Conservation (phyloP, 2,797 vertebrate genomes). For the Mormyrops attenuatus region DNA sequence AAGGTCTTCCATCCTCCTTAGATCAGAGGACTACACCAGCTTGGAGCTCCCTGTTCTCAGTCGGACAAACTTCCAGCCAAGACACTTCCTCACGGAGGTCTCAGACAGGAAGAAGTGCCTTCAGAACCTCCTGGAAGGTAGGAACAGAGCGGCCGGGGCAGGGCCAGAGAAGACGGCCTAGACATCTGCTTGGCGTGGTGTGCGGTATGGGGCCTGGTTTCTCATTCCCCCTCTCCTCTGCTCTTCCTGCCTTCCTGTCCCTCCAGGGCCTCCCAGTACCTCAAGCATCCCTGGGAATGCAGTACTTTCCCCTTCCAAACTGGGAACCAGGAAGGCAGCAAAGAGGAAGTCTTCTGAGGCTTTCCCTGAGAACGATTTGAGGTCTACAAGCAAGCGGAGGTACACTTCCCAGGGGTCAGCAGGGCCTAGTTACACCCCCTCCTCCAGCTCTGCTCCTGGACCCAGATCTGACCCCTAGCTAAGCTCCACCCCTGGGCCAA, state of each 20-base stretch:
- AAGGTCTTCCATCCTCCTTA: conserved; percentile 33
- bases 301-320: neutral
- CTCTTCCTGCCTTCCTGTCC: neutral
- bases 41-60: neutral
- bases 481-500: neutral
- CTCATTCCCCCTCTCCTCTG: neutral
- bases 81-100: neutral
- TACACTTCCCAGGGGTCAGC: neutral
- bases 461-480: neutral
- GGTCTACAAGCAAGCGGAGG: neutral
- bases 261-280: neutral
- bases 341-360: neutral
- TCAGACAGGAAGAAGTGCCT: neutral
- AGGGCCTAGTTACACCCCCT: neutral
- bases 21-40: neutral
- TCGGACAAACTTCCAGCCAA: neutral
- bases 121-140: neutral
- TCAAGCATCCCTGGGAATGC: neutral
- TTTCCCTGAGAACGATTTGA: neutral
- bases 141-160: neutral
- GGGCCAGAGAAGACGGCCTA: neutral
- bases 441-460: neutral
- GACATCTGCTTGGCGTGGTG: neutral
- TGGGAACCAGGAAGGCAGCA: neutral
- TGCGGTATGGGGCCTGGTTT: neutral